Base-by-base conservation (phyloP, 2,888 invertebrate species). In the Orthosia incerta region DNA sequence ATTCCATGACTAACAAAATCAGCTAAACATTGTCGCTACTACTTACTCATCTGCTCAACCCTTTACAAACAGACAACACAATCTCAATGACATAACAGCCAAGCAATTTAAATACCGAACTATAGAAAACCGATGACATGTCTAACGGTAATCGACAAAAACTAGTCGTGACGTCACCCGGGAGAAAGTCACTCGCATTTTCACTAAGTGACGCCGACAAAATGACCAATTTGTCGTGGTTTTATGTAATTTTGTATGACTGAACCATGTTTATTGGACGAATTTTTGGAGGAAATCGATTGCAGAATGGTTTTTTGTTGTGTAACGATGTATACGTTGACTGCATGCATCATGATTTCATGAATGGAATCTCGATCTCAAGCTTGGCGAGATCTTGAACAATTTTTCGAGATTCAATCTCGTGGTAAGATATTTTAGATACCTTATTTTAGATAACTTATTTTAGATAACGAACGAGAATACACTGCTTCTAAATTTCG, bases 181-280 rank as follows among this genome's bases (percentile, higher is more conserved):
- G 71, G 88, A 74, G 88, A 88, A 88, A 88, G 88, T 73, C 15
- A 80, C 79, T 86, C 78, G 84, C 79, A 74, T 76, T 87, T 76
- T 86, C 78, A 74, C 65, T 15, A 26, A 67, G 64, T 64, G 80
- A 65, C 76, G 68, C 69, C 71, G 72, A 71, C 67, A 18, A 68
- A 81, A 62, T n/a, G 48, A 63, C 48, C 79, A 71, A 82, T 66
- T 66, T 46, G 50, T 56, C 16, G 18, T 0, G 75, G 71, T 48
- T 82, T 82, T 79, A 79, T 31, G 73, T 82, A 79, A 79, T 66
- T 46, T 61, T 4, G 15, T 56, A 82, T 53, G 31, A 50, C 0
- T 23, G n/a, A n/a, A n/a, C n/a, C n/a, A n/a, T n/a, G 12, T 61
- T 39, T 23, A 48, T 51, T 2, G 45, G 12, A 23, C 2, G 45